Conservation (phyloP, 2,888 invertebrate species). For the Pyrochroa serraticornis region DNA sequence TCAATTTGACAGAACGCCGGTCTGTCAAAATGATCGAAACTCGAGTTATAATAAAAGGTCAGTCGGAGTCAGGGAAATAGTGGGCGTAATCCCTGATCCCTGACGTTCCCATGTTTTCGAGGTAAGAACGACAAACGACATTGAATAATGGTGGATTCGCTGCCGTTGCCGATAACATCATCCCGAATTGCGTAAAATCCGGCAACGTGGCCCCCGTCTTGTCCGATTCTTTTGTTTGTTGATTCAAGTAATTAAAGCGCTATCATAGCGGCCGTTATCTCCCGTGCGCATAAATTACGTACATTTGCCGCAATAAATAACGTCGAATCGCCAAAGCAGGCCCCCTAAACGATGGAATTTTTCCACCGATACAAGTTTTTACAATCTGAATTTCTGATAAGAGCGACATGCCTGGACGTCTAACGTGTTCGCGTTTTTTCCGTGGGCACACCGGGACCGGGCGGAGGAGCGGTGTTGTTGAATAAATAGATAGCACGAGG, state of each 20-base stretch:
- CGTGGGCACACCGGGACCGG: neutral
- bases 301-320: no score
- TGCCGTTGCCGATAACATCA: neutral
- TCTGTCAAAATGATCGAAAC: no score
- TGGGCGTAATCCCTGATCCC: no score
- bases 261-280: no score
- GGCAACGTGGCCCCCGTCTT: conserved; percentile 3
- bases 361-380: conserved; percentile 21
- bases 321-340: no score
- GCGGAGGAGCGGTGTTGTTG: neutral
- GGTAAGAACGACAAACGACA: no score
- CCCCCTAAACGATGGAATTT: neutral
- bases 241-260: neutral
- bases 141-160: no score
- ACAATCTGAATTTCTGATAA: conserved; percentile 35
- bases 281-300: no score
- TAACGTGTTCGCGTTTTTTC: conserved; percentile 20
- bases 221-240: conserved; percentile 5
- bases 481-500: neutral
- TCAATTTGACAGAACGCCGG: no score
- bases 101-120: no score
- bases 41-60: no score
- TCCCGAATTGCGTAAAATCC: conserved; percentile 5
- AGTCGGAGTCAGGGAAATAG: no score
- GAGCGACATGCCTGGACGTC: conserved; percentile 29